Evolutionary conservation across 2,888 invertebrate species (phyloP), one percentile per base, ranked within the genome.

Genomic region (Bugula neritina): DNA sequence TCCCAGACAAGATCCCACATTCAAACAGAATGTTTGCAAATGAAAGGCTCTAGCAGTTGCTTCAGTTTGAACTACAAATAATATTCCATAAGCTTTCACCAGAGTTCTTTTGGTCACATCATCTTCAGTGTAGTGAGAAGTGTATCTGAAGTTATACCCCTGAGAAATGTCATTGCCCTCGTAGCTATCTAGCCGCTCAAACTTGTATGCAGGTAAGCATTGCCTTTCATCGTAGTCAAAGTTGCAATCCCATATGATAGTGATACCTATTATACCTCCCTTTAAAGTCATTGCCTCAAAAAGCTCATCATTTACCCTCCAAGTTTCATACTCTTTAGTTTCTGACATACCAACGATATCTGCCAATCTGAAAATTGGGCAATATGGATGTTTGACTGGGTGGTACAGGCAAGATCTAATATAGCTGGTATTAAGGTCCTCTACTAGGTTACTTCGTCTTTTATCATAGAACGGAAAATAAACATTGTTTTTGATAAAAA

Each of bases 1-100:
- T 23, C 85, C 87, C 52, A 87, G 75, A 69, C 87, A 86, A 74
- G 86, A 85, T 58, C 86, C 87, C 72, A 87, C 77, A 76, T 86
- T 87, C 17, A 85, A 76, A 10, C 86, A 71, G 1, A 87, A 78
- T 23, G 86, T 86, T 27, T 86, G 80, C 17, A 84, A 72, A 76
- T 80, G 82, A 77, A 87, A 87, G 75, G 86, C 85, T 23, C 87
- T 85, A 27, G 84, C 87, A 71, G 78, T 75, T 0, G 87, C 87
- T 31, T 81, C 79, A 3, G 87, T 84, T 35, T 82, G 80, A 27
- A 87, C 77, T 17, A 86, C 77, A 77, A 87, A 86, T 35, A 84
- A 82, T 54, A 87, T 84, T 1, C 87, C 87, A 76, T 81, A 86
- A 0, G 84, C 86, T 76, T 84, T 84, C 73, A 78, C 80, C 63